These are phyloP conservation scores for Chionodraco myersi DNA, from an alignment of 2,113 vertebrate species.

Conservation along the genomic window DNA sequence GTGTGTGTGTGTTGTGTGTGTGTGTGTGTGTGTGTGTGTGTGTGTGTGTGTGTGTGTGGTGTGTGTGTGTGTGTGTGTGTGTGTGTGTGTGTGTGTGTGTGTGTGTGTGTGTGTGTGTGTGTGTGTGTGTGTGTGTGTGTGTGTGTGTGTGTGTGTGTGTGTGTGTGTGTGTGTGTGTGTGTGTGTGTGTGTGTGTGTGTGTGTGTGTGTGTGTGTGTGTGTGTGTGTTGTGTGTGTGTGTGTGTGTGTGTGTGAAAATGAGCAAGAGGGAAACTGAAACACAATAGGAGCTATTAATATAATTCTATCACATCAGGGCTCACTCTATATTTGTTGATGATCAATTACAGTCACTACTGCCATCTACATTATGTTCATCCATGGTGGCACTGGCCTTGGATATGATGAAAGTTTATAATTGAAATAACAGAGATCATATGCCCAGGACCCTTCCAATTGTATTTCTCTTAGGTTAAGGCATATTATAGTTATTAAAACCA, in stretches of 20 bases:
- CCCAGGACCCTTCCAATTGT: too few relatives aligned
- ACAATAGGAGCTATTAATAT: slow-evolving; percentile 68
- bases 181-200: too few relatives aligned
- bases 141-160: too few relatives aligned
- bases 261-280: slow-evolving; percentile 47
- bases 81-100: too few relatives aligned
- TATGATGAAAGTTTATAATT: neutral
- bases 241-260: neutral
- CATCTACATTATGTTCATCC: slow-evolving; percentile 74
- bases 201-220: too few relatives aligned
- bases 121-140: too few relatives aligned
- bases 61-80: too few relatives aligned
- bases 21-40: neutral
- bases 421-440: slow-evolving; percentile 12
- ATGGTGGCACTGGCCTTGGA: slow-evolving; percentile 18
- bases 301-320: slow-evolving; percentile 51
- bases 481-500: neutral
- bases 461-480: too few relatives aligned
- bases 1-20: slow-evolving; percentile 7
- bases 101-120: too few relatives aligned
- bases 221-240: too few relatives aligned
- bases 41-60: too few relatives aligned
- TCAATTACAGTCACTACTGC: slow-evolving; percentile 67
- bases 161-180: too few relatives aligned
- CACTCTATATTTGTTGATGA: slow-evolving; percentile 52